These are phyloP conservation scores for Ianthella basta DNA, from an alignment of 37 sponge, comb jelly and placozoan genomes.

Conservation along the genomic window DNA sequence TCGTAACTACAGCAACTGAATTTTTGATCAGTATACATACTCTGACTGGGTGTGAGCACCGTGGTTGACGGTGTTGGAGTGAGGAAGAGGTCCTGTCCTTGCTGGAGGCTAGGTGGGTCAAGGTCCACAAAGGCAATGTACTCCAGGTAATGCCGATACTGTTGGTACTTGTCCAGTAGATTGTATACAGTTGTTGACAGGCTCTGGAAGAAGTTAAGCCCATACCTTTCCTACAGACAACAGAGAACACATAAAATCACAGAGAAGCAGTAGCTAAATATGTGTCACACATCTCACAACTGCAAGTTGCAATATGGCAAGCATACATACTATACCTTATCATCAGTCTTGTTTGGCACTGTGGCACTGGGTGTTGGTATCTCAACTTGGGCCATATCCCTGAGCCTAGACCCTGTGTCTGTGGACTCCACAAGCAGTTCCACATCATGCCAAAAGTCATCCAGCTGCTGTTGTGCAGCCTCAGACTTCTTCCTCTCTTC, in stretches of 20 bases:
- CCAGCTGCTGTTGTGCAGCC: conserved; percentile 10
- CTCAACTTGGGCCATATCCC: conserved; percentile 68
- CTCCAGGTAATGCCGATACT: conserved; percentile 68
- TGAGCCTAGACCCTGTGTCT: conserved; percentile 53
- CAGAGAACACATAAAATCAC: background rate
- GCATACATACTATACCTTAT: conserved; percentile 26
- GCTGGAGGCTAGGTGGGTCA: conserved; percentile 12
- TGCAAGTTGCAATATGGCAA: background rate
- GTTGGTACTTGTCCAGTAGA: conserved; percentile 42
- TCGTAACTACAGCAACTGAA: too few species aligned
- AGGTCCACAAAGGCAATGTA: conserved; percentile 37
- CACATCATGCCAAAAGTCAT: conserved; percentile 45
- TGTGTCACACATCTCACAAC: background rate
- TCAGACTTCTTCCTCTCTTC: conserved; percentile 24
- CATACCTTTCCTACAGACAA: conserved; percentile 48
- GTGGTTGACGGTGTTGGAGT: conserved; percentile 14
- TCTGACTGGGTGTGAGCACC: background rate
- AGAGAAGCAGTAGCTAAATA: background rate
- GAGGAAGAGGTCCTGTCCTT: conserved; percentile 18
- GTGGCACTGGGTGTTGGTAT: conserved; percentile 1
- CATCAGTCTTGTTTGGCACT: conserved; percentile 37
- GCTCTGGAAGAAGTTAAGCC: conserved; percentile 46
- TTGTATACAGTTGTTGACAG: conserved; percentile 54
- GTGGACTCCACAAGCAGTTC: conserved; percentile 18
- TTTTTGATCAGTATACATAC: background rate